These are phyloP conservation scores for Drosophila crucigera DNA, from an alignment of 2,888 invertebrate species.

Conservation along the genomic window DNA sequence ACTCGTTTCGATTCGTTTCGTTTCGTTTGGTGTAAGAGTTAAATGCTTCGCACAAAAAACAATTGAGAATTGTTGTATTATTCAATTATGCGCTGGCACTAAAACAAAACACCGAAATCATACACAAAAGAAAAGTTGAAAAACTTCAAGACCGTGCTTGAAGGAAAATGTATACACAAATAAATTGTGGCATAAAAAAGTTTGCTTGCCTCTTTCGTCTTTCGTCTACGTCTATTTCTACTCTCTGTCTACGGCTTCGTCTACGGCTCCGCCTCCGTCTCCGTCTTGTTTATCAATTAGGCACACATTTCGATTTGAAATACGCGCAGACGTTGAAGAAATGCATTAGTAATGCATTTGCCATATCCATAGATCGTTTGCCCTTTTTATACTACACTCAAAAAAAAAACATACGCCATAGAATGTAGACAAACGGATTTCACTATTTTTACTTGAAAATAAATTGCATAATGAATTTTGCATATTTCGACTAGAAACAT, in stretches of 20 bases:
- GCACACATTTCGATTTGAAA: conserved; percentile 54
- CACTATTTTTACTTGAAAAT: background rate
- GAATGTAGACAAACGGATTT: background rate
- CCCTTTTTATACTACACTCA: conserved; percentile 34
- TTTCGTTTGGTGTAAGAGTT: conserved; percentile 4
- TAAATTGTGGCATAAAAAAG: conserved; percentile 33
- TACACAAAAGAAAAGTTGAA: conserved; percentile 20
- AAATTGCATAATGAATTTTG: background rate
- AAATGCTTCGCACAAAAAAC: conserved; percentile 40
- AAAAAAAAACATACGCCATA: background rate
- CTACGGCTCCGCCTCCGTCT: conserved; percentile 3
- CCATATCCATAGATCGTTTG: conserved; percentile 35
- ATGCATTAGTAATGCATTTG: conserved; percentile 65
- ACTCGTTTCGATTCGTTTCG: conserved; percentile 41
- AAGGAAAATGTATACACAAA: conserved; percentile 19
- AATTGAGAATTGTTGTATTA: conserved; percentile 66
- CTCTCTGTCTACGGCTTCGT: background rate
- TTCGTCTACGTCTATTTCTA: conserved; percentile 4
- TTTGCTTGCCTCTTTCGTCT: background rate
- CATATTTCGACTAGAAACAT: background rate
- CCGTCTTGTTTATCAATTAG: conserved; percentile 75
- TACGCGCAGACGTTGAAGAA: conserved; percentile 37
- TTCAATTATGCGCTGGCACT: conserved; percentile 67
- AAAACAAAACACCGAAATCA: conserved; percentile 3
- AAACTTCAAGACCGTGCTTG: conserved; percentile 43